phyloP scores from a whole-genome alignment of 2,888 invertebrate species.

The Lasioglossum zephyrum region DNA sequence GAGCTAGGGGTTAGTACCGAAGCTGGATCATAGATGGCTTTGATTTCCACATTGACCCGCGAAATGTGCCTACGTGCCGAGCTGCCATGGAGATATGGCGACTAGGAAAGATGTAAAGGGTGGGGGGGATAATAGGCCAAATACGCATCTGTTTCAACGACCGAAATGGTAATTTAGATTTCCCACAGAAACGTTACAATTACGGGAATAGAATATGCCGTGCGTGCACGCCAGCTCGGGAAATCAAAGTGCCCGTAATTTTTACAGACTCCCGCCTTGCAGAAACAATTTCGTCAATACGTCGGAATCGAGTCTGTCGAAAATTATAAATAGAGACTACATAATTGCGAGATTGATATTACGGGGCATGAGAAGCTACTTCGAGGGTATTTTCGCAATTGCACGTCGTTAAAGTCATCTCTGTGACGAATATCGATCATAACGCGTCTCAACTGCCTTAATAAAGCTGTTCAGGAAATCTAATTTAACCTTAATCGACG shows the following conservation, averaged over 20 bases:
- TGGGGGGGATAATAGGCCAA: slow-evolving; percentile 63
- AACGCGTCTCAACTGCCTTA: slow-evolving; percentile 7
- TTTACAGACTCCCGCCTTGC: background rate
- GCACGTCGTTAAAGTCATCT: background rate
- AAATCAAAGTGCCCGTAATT: background rate
- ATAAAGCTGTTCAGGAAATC: slow-evolving; percentile 39
- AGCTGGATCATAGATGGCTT: slow-evolving; percentile 53
- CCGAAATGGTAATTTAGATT: slow-evolving; percentile 58
- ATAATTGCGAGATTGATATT: background rate
- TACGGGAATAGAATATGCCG: background rate
- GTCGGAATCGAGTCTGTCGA: background rate
- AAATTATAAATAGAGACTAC: slow-evolving; percentile 6
- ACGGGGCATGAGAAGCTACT: background rate
- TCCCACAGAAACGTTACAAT: slow-evolving; percentile 25
- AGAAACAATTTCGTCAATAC: background rate
- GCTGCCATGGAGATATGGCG: slow-evolving; percentile 57
- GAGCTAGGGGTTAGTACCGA: background rate
- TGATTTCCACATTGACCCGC: slow-evolving; percentile 1
- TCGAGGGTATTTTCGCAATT: background rate
- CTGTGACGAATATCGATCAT: slow-evolving; percentile 21
- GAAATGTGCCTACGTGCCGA: slow-evolving; percentile 67
- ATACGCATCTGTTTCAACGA: slow-evolving; percentile 55
- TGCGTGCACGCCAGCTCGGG: background rate
- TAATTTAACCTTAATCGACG: slow-evolving; percentile 44
- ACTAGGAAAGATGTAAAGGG: slow-evolving; percentile 24